Conservation (phyloP, 1,140 invertebrate species). For the Drosophila lini region DNA sequence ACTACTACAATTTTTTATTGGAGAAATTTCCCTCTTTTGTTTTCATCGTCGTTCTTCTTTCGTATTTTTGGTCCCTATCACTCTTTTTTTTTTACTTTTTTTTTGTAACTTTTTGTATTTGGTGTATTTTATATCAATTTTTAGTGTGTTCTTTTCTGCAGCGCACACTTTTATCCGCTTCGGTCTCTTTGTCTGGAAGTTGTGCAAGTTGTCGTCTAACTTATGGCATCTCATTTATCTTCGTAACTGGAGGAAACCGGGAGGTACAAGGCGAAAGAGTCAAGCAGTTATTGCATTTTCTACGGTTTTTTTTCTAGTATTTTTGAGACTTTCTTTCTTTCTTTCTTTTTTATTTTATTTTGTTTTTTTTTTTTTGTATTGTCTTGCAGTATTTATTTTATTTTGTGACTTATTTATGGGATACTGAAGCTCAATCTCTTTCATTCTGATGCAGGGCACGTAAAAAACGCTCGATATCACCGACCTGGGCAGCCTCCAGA, state of each 20-base stretch:
- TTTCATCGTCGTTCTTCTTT: constrained; percentile 19
- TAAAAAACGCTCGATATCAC: constrained; percentile 95
- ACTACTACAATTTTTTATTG: constrained; percentile 50
- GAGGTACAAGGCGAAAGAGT: background rate
- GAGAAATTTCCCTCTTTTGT: constrained; percentile 26
- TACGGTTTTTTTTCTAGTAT: constrained; percentile 1
- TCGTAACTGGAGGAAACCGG: constrained; percentile 56
- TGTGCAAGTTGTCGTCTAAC: constrained; percentile 79
- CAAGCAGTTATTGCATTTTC: constrained; percentile 69
- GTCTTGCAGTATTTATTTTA: constrained; percentile 14
- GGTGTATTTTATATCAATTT: constrained; percentile 69
- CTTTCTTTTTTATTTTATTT: constrained; percentile 15
- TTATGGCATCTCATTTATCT: constrained; percentile 83
- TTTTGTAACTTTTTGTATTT: constrained; percentile 11
- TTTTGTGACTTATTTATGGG: constrained; percentile 41
- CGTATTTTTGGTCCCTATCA: constrained; percentile 14
- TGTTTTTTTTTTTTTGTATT: background rate
- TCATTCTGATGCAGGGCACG: constrained; percentile 13
- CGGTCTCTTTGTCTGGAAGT: constrained; percentile 37
- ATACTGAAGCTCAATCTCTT: constrained; percentile 12
- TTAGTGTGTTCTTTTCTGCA: constrained; percentile 52
- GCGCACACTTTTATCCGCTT: constrained; percentile 37
- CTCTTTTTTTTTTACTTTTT: background rate
- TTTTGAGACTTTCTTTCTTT: background rate
- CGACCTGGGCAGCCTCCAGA: constrained; percentile 92